A percentile compares a stretch with the other conserved stretches of the same genome.
These are phyloP conservation scores for Scaptomyza pallida DNA, from an alignment of 1,140 invertebrate species.

Conservation along the genomic window DNA sequence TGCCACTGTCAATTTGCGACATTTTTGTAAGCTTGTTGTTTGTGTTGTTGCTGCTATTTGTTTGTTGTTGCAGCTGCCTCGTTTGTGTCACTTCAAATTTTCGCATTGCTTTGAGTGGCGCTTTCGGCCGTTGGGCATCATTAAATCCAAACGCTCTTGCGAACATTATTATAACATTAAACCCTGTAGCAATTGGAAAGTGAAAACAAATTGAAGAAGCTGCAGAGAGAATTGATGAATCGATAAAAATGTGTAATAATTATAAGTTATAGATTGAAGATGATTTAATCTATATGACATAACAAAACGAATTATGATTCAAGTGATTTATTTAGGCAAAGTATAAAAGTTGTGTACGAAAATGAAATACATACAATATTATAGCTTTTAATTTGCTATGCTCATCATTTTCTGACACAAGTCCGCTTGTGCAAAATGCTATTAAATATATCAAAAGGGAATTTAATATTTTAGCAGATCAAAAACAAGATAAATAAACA, in stretches of 20 bases:
- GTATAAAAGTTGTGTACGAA: no score
- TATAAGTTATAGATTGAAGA: no score
- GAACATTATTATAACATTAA: not conserved
- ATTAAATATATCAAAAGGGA: constrained; percentile 5
- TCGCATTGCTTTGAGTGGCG: constrained; percentile 43
- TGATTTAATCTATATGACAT: no score
- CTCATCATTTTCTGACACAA: not conserved
- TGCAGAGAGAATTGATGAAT: not conserved
- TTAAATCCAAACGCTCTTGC: constrained; percentile 48
- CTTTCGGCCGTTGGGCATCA: constrained; percentile 62
- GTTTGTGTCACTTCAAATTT: constrained; percentile 46
- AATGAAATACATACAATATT: no score
- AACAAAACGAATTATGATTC: no score
- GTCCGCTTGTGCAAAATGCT: constrained; percentile 12
- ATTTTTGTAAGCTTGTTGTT: constrained; percentile 23
- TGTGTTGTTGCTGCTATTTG: not conserved
- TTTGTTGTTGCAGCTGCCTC: constrained; percentile 27
- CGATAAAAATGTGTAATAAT: no score
- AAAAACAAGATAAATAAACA: constrained; percentile 3
- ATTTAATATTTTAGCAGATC: constrained; percentile 3
- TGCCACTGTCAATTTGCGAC: constrained; percentile 62
- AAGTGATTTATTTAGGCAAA: not conserved
- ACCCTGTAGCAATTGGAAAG: not conserved
- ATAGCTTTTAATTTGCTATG: not conserved
- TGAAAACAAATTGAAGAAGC: not conserved